Percentiles rank a stretch among this genome's conserved stretches.
These are phyloP conservation scores for Mesochorus sp. DNA, from an alignment of 2,888 invertebrate genomes.

Conservation along the genomic window DNA sequence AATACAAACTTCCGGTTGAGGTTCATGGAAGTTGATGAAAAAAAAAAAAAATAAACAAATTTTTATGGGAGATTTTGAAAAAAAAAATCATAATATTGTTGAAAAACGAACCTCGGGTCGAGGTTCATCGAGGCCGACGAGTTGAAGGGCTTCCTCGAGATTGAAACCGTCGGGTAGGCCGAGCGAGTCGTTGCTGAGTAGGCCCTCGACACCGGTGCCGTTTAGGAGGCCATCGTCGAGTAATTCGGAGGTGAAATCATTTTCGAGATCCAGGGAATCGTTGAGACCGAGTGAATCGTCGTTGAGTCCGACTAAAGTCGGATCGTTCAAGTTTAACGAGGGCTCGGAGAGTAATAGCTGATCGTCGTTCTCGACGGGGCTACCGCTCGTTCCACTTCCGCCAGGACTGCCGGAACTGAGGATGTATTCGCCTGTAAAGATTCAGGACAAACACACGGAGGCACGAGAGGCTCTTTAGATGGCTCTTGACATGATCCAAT, in stretches of 20 bases:
- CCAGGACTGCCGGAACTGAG: slow-evolving; percentile 73
- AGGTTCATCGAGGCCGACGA: slow-evolving; percentile 88
- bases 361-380: slow-evolving; percentile 64
- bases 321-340: slow-evolving; percentile 72
- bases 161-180: slow-evolving; percentile 86
- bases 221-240: slow-evolving; percentile 75
- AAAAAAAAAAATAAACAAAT: no score
- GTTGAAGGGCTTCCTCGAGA: slow-evolving; percentile 88
- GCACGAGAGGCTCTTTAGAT: neutral
- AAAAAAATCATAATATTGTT: no score
- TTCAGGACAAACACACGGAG: neutral
- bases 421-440: slow-evolving; percentile 81
- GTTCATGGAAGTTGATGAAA: no score
- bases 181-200: slow-evolving; percentile 80
- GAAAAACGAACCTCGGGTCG: slow-evolving; percentile 82
- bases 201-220: slow-evolving; percentile 74
- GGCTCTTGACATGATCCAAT: neutral
- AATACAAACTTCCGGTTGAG: no score
- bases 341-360: slow-evolving; percentile 71
- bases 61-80: no score
- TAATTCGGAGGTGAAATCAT: slow-evolving; percentile 78
- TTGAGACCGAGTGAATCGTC: slow-evolving; percentile 78
- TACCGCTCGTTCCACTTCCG: slow-evolving; percentile 65
- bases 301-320: slow-evolving; percentile 73
- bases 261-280: slow-evolving; percentile 77